Evolutionary conservation across 1,140 invertebrate species (phyloP).

Genomic region (Eubasilissa regina): DNA sequence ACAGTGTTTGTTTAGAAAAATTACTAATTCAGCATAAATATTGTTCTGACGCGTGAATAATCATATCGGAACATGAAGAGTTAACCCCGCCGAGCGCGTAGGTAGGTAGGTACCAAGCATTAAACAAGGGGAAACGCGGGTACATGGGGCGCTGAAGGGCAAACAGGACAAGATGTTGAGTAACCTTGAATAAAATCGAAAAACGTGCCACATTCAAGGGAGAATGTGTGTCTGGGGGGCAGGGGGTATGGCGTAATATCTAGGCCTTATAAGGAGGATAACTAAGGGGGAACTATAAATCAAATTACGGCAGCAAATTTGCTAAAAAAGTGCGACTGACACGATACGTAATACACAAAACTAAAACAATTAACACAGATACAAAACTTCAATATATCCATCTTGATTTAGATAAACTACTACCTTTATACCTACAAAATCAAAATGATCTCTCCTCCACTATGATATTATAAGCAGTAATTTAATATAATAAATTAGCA

Average conservation of each 20-base stretch:
- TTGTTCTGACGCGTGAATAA: not conserved
- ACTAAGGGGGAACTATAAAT: not conserved
- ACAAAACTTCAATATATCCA: too few species aligned
- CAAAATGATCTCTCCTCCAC: too few species aligned
- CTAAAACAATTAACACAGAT: too few species aligned
- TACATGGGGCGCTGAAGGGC: constrained; percentile 42
- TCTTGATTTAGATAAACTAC: too few species aligned
- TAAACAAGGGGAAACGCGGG: constrained; percentile 20
- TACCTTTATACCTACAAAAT: too few species aligned
- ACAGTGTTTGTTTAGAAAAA: too few species aligned
- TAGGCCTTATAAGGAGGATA: constrained; percentile 24
- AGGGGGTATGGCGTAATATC: constrained; percentile 11
- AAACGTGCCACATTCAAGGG: constrained; percentile 48
- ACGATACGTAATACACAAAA: too few species aligned
- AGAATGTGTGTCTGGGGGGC: constrained; percentile 42
- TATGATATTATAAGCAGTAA: too few species aligned
- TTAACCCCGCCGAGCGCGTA: constrained; percentile 13
- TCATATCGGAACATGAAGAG: constrained; percentile 13
- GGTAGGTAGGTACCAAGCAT: not conserved
- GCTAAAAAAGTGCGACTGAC: not conserved
- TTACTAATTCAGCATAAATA: not conserved
- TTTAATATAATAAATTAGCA: too few species aligned
- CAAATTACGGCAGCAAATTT: constrained; percentile 7
- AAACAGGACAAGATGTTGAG: constrained; percentile 47
- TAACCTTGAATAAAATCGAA: constrained; percentile 54